A percentile compares a stretch with the other conserved stretches of the same genome.
phyloP scores from a whole-genome alignment of 2,888 invertebrate species.

The Platycheirus rosarum region DNA sequence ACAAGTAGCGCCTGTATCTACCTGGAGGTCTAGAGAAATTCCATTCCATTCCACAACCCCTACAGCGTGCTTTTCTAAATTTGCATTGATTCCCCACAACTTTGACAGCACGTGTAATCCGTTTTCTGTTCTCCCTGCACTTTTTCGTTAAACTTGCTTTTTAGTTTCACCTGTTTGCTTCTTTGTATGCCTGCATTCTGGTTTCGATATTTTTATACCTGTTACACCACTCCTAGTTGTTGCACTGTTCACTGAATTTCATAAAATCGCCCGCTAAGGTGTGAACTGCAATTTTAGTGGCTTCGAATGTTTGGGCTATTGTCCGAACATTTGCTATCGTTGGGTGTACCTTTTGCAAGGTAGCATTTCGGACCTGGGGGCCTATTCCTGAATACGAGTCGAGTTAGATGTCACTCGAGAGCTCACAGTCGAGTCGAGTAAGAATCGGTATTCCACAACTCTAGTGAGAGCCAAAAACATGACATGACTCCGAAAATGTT shows the following conservation, averaged over 20 bases:
- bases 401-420: too few relatives aligned
- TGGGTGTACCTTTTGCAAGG: conserved; percentile 16
- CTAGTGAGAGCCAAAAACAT: too few relatives aligned
- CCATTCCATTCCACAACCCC: not conserved
- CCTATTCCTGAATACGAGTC: too few relatives aligned
- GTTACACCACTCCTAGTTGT: too few relatives aligned
- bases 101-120: not conserved
- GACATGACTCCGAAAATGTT: too few relatives aligned
- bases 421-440: too few relatives aligned
- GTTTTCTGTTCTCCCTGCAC: conserved; percentile 1
- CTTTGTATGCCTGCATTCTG: too few relatives aligned
- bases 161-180: too few relatives aligned
- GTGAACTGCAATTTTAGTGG: conserved; percentile 12
- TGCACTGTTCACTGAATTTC: not conserved
- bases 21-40: not conserved
- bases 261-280: not conserved
- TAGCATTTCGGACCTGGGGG: conserved; percentile 4
- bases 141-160: not conserved
- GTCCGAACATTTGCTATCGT: not conserved
- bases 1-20: not conserved
- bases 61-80: not conserved
- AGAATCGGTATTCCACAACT: too few relatives aligned
- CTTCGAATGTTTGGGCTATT: conserved; percentile 3
- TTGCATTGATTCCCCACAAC: not conserved
- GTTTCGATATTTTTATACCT: too few relatives aligned